Conservation (phyloP, 2,797 vertebrate genomes). For the Chlorospingus semifuscus region DNA sequence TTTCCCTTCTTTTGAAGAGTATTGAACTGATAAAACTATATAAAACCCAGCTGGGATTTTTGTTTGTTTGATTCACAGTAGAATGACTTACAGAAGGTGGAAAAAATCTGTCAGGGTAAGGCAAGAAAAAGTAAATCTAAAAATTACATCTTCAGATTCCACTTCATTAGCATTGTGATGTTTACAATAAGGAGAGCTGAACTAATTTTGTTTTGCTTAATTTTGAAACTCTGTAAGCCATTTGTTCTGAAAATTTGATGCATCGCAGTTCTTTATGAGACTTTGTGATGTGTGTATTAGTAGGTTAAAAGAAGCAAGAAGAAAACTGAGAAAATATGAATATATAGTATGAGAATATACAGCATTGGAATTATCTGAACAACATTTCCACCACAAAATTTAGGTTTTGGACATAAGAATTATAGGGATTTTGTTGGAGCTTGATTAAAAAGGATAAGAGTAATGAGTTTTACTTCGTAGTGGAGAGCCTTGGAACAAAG, state of each 20-base stretch:
- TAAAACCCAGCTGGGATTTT: neutral
- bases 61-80: neutral
- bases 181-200: neutral
- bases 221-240: neutral
- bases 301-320: neutral
- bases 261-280: accelerated
- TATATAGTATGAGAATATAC: neutral
- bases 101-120: neutral
- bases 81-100: neutral
- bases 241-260: neutral
- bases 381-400: neutral
- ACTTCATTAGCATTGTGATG: neutral
- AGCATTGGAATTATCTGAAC: neutral
- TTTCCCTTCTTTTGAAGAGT: neutral
- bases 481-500: neutral
- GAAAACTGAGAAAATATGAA: neutral
- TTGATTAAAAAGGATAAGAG: neutral
- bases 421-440: neutral
- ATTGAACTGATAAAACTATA: neutral
- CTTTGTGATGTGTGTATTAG: neutral
- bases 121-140: neutral
- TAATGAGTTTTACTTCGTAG: neutral
- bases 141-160: neutral
- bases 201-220: neutral
- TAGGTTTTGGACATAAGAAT: neutral